phyloP scores from a whole-genome alignment of 2,113 vertebrate species.

The Procavia capensis region DNA sequence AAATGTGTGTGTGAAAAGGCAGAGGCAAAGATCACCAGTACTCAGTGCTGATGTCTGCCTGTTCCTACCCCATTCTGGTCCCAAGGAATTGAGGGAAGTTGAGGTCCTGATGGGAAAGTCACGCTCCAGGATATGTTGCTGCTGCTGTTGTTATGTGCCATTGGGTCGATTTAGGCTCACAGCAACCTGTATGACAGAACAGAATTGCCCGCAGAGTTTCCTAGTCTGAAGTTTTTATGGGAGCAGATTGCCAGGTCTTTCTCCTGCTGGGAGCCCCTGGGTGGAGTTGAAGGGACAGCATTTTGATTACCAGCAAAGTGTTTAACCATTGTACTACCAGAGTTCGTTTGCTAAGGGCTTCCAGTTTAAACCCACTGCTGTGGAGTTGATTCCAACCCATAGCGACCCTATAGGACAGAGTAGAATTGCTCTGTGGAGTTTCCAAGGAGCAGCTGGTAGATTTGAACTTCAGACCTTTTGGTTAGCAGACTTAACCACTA shows the following conservation, averaged over 20 bases:
- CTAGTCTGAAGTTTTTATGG: neutral
- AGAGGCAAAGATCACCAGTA: accelerated
- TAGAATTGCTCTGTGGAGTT: no score
- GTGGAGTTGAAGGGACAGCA: neutral
- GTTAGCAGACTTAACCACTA: no score
- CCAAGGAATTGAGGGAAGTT: neutral
- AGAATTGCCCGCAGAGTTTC: no score
- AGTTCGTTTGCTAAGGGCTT: neutral
- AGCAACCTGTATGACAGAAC: no score
- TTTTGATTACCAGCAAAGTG: neutral
- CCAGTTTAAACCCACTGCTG: no score
- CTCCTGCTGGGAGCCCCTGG: neutral
- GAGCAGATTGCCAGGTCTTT: neutral
- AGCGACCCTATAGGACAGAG: no score
- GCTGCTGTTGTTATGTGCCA: neutral
- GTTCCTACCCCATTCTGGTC: neutral
- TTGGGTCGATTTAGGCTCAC: no score
- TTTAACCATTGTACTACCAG: neutral
- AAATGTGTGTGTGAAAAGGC: neutral
- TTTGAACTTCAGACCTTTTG: no score
- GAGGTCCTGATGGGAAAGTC: neutral
- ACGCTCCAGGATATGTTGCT: neutral
- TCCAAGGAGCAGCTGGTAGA: no score
- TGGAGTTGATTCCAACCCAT: no score
- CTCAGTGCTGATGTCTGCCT: neutral